Evolutionary conservation across 1,140 invertebrate species (phyloP), one percentile per base, ranked within the genome.

Genomic region (Brachionus asplanchnoidis): DNA sequence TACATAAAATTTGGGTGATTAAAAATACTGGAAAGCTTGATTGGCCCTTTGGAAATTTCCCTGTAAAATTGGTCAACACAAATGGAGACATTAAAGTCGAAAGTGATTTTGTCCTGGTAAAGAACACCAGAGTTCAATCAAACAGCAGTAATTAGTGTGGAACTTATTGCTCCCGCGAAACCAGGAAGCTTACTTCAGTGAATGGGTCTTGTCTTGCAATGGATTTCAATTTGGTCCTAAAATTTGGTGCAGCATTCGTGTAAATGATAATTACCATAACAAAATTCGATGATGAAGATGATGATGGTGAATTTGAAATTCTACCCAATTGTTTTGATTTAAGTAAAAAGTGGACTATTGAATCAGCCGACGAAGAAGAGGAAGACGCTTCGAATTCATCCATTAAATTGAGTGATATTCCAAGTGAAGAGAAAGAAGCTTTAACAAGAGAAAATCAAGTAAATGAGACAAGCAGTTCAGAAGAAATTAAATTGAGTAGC

Each of bases 1-100:
- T 90, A 56, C 53, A 87, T 11, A 90, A 90, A 85, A 88, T 86
- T 2, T 90, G 89, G 89, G 86, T 86, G 60, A 87, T 90, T 84
- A 85, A 86, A 50, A 90, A 90, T 85, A 87, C 86, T 85, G 89
- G 89, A 23, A 88, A 85, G 56, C 85, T 85, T 17, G 84, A 85
- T 32, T 90, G 89, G 89, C 87, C 85, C 23, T 46, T 78, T 6
- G 50, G 85, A 46, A 17, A 85, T 1, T 84, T 11, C 84, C 20
- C 77, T 1, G 85, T 87, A 46, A 80, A 87, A 86, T 65, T 88
- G 73, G 78, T 85, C n/a, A 60, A 86, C 12, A 85, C 86, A 40
- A 86, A 84, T 85, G 87, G 87, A 6, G 87, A 86, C 23, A 86
- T 89, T 11, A 85, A 85, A 12, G 77, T 87, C 5, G 65, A 83